Conservation (phyloP, 2,797 vertebrate species). For the Spinus pinus region DNA sequence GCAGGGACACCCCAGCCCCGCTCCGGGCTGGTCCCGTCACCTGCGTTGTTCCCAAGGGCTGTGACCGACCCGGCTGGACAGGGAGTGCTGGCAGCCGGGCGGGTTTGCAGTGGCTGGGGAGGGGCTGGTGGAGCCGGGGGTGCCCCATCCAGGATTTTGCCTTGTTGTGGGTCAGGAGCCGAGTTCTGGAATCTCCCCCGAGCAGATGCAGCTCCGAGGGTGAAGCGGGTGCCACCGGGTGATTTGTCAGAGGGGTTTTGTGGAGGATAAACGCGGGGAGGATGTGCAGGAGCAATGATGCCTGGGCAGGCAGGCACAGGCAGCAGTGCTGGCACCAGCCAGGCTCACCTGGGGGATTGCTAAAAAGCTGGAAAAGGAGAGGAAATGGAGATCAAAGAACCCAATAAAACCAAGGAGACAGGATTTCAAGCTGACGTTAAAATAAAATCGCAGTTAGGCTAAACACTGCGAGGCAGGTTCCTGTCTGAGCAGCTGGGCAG, state of each 20-base stretch:
- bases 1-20: not conserved
- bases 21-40: not conserved
- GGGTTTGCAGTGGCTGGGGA: not conserved
- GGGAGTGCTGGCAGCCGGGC: accelerated
- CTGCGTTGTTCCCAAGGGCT: not conserved
- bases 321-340: not conserved
- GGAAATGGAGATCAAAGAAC: not conserved
- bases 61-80: accelerated
- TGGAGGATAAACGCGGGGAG: not conserved
- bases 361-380: not conserved
- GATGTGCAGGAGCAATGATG: accelerated
- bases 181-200: not conserved
- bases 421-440: not conserved
- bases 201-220: not conserved
- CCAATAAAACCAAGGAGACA: not conserved
- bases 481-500: not conserved
- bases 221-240: accelerated
- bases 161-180: not conserved
- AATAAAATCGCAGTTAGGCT: not conserved
- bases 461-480: not conserved
- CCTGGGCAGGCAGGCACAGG: not conserved
- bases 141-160: accelerated
- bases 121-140: not conserved
- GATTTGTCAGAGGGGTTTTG: not conserved
- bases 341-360: not conserved